These are phyloP conservation scores for Phortica variegata DNA, from an alignment of 1,140 invertebrate genomes.

Conservation along the genomic window DNA sequence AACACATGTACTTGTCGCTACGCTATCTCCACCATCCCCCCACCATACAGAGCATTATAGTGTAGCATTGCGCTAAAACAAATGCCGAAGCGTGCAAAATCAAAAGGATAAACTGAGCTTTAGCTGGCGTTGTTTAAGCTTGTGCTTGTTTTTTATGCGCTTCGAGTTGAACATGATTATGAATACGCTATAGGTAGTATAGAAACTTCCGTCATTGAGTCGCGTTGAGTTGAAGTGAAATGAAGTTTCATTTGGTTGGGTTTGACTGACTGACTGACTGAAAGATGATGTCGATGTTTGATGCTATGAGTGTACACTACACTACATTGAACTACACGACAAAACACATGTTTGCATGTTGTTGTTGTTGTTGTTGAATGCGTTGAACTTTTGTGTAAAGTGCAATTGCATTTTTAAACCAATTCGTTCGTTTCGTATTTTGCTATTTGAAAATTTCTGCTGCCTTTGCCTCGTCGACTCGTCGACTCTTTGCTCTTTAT, in stretches of 20 bases:
- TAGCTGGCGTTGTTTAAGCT: slow-evolving; percentile 30
- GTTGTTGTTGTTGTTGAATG: slow-evolving; percentile 29
- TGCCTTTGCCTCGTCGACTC: slow-evolving; percentile 9
- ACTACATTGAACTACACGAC: slow-evolving; percentile 15
- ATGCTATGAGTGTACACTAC: neutral
- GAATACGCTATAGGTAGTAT: slow-evolving; percentile 46
- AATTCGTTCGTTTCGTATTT: too few species aligned
- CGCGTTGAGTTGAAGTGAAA: slow-evolving; percentile 31
- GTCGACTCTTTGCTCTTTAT: neutral
- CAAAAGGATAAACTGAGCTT: slow-evolving; percentile 53
- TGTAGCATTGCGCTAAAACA: too few species aligned
- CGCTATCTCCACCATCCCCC: too few species aligned
- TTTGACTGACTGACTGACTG: neutral
- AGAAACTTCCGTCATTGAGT: slow-evolving; percentile 53
- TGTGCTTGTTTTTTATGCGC: slow-evolving; percentile 1
- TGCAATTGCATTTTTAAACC: slow-evolving; percentile 55
- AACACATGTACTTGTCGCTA: too few species aligned
- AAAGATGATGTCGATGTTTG: slow-evolving; percentile 1
- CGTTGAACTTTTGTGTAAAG: slow-evolving; percentile 54
- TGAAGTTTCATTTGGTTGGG: too few species aligned
- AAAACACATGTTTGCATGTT: slow-evolving; percentile 15
- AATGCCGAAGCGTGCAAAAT: slow-evolving; percentile 38
- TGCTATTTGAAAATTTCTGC: too few species aligned
- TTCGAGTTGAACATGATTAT: slow-evolving; percentile 44
- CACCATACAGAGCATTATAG: too few species aligned